phyloP scores from a whole-genome alignment of 1,140 invertebrate genomes.

The Drepana arcuata region DNA sequence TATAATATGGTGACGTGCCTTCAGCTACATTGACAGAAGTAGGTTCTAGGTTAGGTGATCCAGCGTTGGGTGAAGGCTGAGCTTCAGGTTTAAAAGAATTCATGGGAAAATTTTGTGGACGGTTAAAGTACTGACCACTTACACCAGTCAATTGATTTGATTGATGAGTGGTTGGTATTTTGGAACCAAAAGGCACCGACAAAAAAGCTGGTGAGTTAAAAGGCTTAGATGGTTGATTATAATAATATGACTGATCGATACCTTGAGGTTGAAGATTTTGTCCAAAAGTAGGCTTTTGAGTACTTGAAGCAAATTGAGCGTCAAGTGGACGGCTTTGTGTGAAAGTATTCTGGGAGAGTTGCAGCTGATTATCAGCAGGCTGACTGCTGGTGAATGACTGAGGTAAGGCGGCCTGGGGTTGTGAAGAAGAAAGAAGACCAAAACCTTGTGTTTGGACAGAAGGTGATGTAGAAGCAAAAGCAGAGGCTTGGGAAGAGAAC shows the following conservation, averaged over 20 bases:
- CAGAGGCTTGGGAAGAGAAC: too few species aligned
- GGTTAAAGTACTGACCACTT: background rate
- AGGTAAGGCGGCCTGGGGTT: too few species aligned
- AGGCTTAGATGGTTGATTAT: constrained; percentile 30
- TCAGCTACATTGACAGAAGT: constrained; percentile 1
- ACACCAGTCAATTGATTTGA: constrained; percentile 24
- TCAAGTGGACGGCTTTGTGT: constrained; percentile 19
- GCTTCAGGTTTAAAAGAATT: background rate
- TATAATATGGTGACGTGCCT: constrained; percentile 3
- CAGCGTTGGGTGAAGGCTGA: too few species aligned
- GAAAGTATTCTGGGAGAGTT: constrained; percentile 2
- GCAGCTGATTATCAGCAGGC: background rate
- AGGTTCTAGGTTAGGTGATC: constrained; percentile 6
- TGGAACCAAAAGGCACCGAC: constrained; percentile 5
- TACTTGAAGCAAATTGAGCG: constrained; percentile 20
- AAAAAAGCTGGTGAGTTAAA: constrained; percentile 24
- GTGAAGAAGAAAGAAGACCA: too few species aligned
- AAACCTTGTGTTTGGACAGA: too few species aligned
- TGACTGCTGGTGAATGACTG: too few species aligned
- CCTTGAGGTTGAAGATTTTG: constrained; percentile 21
- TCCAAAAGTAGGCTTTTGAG: constrained; percentile 15
- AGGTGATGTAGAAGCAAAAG: too few species aligned
- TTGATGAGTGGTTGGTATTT: constrained; percentile 13
- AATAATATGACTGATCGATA: constrained; percentile 30
- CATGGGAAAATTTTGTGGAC: background rate